Conservation (phyloP, 2,797 vertebrate species). For the Sorex maritimensis region DNA sequence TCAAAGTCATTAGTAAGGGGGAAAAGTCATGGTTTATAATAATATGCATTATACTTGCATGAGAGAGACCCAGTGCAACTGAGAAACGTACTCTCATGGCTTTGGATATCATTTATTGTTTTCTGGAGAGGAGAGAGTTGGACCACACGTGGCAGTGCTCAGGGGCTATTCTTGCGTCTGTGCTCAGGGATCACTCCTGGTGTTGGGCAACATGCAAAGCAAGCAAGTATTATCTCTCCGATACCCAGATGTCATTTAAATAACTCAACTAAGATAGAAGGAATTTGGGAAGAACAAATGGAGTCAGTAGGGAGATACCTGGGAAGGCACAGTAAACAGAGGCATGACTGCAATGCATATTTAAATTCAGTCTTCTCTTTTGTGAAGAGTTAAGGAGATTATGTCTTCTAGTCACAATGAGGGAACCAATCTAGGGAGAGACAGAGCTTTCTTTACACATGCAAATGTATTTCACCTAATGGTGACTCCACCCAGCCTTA, state of each 20-base stretch:
- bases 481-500: not conserved
- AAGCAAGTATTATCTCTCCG: too few species aligned
- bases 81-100: not conserved
- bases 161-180: too few species aligned
- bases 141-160: too few species aligned
- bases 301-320: not conserved
- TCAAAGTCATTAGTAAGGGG: too few species aligned
- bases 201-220: too few species aligned
- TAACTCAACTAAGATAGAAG: not conserved
- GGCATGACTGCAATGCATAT: not conserved
- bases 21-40: not conserved
- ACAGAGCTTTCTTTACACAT: not conserved
- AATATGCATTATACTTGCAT: not conserved
- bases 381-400: not conserved
- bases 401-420: not conserved
- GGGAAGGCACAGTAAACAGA: not conserved
- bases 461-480: not conserved
- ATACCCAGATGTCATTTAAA: not conserved
- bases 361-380: not conserved
- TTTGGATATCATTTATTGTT: not conserved
- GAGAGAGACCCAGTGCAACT: not conserved
- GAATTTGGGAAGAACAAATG: not conserved
- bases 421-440: not conserved
- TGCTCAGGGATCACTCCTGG: too few species aligned
- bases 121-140: too few species aligned